Conservation (phyloP, 2,888 invertebrate species). For the Mactromeris polynyma region DNA sequence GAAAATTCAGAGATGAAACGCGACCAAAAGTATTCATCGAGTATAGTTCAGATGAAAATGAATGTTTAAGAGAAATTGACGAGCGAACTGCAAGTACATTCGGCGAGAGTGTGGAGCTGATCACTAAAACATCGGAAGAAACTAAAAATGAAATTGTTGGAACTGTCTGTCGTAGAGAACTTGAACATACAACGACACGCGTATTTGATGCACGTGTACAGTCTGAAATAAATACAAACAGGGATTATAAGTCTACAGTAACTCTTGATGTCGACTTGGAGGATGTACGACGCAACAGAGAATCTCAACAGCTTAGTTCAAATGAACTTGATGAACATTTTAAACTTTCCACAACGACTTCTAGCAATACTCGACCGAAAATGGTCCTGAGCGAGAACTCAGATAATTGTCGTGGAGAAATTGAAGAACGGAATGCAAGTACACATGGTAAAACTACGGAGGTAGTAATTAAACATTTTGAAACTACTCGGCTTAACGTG, state of each 20-base stretch:
- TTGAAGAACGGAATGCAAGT: not conserved
- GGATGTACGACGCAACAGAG: not conserved
- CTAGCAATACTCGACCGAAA: not conserved
- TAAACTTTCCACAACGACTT: not conserved
- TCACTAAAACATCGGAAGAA: not conserved
- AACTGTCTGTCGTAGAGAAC: not conserved
- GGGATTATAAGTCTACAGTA: too few species aligned
- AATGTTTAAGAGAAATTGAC: not conserved
- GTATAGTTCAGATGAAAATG: not conserved
- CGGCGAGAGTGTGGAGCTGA: not conserved
- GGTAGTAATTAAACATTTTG: too few species aligned
- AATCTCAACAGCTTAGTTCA: too few species aligned
- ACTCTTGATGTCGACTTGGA: not conserved
- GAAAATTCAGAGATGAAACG: not conserved
- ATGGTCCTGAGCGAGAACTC: too few species aligned
- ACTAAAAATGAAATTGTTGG: not conserved
- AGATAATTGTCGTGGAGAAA: not conserved
- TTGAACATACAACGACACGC: not conserved
- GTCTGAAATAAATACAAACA: not conserved
- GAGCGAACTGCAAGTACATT: not conserved
- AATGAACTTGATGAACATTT: not conserved
- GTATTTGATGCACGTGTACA: not conserved
- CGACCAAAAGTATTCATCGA: not conserved
- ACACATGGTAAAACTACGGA: not conserved
- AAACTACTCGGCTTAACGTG: not conserved